phyloP scores from a whole-genome alignment of 2,113 vertebrate genomes.

The Pyrgilauda ruficollis region DNA sequence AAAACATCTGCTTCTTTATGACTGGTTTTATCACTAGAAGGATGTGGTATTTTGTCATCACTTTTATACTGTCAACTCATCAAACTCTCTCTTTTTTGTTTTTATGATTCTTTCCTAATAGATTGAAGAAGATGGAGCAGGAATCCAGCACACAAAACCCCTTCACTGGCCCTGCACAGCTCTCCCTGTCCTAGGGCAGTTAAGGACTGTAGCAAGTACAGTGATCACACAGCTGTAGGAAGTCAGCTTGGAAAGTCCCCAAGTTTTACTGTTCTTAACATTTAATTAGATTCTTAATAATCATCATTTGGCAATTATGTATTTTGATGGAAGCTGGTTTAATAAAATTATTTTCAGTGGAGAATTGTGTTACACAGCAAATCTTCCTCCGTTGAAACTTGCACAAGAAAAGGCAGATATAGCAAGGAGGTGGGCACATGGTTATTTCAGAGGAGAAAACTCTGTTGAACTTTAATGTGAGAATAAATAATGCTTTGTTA shows the following conservation, averaged over 20 bases:
- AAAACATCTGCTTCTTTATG: neutral
- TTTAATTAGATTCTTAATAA: neutral
- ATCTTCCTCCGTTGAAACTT: neutral
- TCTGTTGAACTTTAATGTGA: neutral
- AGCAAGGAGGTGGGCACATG: neutral
- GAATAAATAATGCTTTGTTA: neutral
- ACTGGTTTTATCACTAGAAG: neutral
- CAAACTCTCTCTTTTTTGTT: neutral
- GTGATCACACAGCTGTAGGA: neutral
- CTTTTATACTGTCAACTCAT: neutral
- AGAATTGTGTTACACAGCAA: neutral
- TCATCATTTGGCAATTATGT: neutral
- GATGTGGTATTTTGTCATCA: neutral
- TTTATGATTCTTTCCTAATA: neutral
- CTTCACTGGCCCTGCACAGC: neutral
- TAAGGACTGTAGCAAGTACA: neutral
- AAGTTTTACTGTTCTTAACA: neutral
- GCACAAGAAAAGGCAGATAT: neutral
- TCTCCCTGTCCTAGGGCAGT: neutral
- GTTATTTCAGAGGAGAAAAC: neutral
- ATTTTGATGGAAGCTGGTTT: neutral
- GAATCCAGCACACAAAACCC: neutral
- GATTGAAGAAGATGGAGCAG: neutral
- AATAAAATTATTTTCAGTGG: neutral
- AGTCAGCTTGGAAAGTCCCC: neutral